Base-by-base conservation (phyloP, 1,140 invertebrate species). In the Dolichoris vasculosae region DNA sequence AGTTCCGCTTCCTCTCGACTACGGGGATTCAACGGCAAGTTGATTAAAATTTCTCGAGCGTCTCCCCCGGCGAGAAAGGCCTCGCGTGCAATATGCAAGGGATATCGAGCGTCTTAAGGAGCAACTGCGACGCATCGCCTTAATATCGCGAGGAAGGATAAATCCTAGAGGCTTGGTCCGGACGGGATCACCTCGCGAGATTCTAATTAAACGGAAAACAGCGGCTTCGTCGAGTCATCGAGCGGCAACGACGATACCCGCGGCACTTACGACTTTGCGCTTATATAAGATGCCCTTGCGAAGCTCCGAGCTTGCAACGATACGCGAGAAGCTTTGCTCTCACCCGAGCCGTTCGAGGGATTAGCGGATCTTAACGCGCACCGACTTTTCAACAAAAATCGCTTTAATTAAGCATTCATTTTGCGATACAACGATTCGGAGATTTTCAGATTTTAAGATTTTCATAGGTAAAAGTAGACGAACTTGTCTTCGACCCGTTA, bases 201-300 rank as follows among this genome's bases (percentile, higher is more conserved):
- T 87, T 88, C 86, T 88, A 86, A 88, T 88, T 88, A 88, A 88
- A 83, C 76, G 82, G 82, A 82, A 85, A 86, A 86, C 86, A 87
- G 83, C 76, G 81, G 84, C 86, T 88, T 88, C 82, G 84, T 88
- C 87, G 86, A 88, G 83, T 88, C 82, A 86, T 88, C 87, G 86
- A 88, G 83, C 6, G 11, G 63, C 63, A 30, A 26, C 38, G 6
- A 73, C 43, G 40, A 76, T 76, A 48, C 38, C 38, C 64, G 30
- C 4, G 38, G 32, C 32, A 69, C 64, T 69, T 69, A 35, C 38
- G 30, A 9, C 64, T 51, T 17, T 51, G n/a, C n/a, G n/a, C 64
- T 69, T 69, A 69, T 35, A 69, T 69, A 69, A 69, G 64, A 69
- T 35, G 26, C 64, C 64, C 64, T 8, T 30, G 17, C 20, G 7